A percentile compares a stretch with the other conserved stretches of the same genome.
Conservation (phyloP, 2,888 invertebrate genomes). For the Capitulum mitella region DNA sequence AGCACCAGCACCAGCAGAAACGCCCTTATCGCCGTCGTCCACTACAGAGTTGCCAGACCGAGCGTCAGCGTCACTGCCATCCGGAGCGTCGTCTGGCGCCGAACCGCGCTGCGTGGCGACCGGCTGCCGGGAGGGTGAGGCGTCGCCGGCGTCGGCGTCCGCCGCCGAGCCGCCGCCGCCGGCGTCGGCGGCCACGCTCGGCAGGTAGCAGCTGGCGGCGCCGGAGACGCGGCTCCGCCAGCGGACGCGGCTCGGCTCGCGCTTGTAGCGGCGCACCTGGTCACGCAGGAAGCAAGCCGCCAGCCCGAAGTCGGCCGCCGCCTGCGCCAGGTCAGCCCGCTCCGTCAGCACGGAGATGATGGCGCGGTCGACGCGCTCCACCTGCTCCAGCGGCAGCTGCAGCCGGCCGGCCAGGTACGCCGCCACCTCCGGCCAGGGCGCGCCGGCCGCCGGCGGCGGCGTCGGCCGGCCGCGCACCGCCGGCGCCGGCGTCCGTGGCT, state of each 20-base stretch:
- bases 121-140: background rate
- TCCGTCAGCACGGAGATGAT: background rate
- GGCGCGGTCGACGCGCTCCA: background rate
- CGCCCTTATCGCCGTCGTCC: background rate
- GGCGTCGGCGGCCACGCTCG: background rate
- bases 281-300: too few relatives aligned
- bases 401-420: background rate
- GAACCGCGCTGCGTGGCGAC: background rate
- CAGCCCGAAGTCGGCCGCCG: background rate
- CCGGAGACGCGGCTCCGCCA: background rate
- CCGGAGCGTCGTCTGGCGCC: background rate
- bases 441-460: background rate
- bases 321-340: background rate
- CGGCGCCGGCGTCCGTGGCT: background rate
- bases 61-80: background rate
- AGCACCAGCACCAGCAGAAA: too few relatives aligned
- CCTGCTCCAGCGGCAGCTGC: background rate
- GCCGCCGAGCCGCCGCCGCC: background rate
- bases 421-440: background rate
- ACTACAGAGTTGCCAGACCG: too few relatives aligned
- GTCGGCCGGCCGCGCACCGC: background rate
- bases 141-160: background rate
- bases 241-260: background rate
- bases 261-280: background rate
- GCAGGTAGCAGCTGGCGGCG: background rate